phyloP scores from a whole-genome alignment of 2,113 vertebrate genomes.

The Cyanoliseus patagonus region DNA sequence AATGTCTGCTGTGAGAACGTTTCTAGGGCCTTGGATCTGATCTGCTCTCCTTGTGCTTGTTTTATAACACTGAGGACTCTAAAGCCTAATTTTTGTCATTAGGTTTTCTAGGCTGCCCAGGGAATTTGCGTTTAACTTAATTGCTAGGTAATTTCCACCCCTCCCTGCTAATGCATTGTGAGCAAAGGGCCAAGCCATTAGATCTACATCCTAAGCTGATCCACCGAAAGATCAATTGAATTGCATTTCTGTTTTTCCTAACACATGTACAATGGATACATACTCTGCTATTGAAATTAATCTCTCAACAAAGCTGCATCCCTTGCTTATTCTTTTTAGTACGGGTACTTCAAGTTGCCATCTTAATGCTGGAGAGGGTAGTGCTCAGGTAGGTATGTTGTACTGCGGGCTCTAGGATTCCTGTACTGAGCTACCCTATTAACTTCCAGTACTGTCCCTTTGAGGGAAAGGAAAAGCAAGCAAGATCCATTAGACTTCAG shows the following conservation, averaged over 20 bases:
- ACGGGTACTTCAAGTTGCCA: neutral
- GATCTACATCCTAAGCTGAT: neutral
- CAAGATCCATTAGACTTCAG: neutral
- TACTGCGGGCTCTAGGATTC: neutral
- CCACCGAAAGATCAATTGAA: neutral
- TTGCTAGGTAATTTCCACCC: neutral
- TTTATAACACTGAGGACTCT: neutral
- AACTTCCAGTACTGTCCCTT: neutral
- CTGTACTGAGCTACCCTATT: neutral
- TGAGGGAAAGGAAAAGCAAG: neutral
- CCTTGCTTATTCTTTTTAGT: neutral
- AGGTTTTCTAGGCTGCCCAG: neutral
- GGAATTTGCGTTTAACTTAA: neutral
- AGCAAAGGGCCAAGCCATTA: neutral
- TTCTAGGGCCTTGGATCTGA: neutral
- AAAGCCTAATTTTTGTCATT: neutral
- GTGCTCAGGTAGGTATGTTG: neutral
- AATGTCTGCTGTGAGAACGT: neutral
- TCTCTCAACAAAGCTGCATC: neutral
- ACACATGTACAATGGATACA: accelerated
- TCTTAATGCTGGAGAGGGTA: neutral
- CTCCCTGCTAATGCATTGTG: accelerated
- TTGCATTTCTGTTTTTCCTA: neutral
- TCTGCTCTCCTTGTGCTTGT: neutral
- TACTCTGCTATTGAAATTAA: neutral